phyloP scores from a whole-genome alignment of 2,113 vertebrate genomes.

The human region DNA sequence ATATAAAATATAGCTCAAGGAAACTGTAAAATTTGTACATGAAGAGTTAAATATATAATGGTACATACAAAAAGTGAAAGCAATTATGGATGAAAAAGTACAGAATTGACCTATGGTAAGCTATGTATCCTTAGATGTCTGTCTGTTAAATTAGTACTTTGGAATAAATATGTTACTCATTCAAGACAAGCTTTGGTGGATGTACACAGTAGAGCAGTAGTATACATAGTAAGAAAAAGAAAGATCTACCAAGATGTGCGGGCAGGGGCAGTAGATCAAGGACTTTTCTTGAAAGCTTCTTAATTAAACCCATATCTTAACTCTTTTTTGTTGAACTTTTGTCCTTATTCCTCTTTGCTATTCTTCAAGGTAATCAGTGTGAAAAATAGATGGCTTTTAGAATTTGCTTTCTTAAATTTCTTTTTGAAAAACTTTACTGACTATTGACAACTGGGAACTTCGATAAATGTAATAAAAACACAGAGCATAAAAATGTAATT shows the following conservation, averaged over 20 bases:
- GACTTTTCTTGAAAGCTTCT: neutral
- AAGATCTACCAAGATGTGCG: neutral
- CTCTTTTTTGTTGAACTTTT: neutral
- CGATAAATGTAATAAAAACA: neutral
- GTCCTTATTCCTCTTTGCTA: neutral
- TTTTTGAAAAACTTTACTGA: neutral
- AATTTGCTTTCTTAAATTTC: neutral
- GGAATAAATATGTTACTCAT: neutral
- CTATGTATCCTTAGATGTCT: neutral
- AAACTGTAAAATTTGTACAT: neutral
- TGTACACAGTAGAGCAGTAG: too few species aligned
- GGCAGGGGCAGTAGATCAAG: neutral
- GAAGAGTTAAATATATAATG: neutral
- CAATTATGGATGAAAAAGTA: neutral
- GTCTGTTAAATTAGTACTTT: neutral
- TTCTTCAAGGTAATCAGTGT: neutral
- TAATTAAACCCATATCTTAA: neutral
- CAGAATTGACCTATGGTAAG: neutral
- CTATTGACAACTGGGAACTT: neutral
- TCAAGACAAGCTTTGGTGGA: neutral
- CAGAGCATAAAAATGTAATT: neutral
- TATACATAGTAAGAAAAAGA: neutral
- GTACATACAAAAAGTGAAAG: neutral
- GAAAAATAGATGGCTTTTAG: neutral
- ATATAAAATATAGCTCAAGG: neutral